Base-by-base conservation (phyloP, 2,888 invertebrate genomes). In the Slavum lentiscoides region DNA sequence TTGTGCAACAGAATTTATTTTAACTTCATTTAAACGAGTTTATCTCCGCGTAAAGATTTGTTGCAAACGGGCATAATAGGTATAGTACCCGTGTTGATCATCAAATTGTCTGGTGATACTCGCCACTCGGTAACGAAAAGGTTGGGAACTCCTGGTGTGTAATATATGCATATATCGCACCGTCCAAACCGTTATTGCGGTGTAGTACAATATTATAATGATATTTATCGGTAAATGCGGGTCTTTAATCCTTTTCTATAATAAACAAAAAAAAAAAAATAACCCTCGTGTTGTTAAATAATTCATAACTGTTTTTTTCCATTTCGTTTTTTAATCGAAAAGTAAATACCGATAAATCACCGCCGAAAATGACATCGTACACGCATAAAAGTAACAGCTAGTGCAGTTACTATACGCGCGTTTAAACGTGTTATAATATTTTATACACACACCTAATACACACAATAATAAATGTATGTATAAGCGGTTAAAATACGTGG, bases 201-300 rank as follows among this genome's bases (percentile, higher is more conserved):
- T 30, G 55, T 23, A 37, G 49, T 30, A 30, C 30, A 30, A 30
- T 2, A 1, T 4, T 59, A 62, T 21, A 30, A 74, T 74, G 53
- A 74, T 30, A 30, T 74, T 74, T 74, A 74, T 74, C 23, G 73
- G 62, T 62, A 74, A 74, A 74, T 74, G 73, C 73, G 73, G 73
- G 73, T n/a, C 19, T 62, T 30, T 19, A 62, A 15, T 72, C 3
- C 13, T 49, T 72, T 59, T 39, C 49, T 43, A 49, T 53, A 9
- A 49, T 37, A 0, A 6, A 5, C 17, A 30, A 23, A n/a, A n/a
- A 53, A 19, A 62, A 9, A 9, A 43, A 73, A 61, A 30, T 30
- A 30, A 30, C 4, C 30, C 30, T 23, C n/a, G n/a, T 30, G n/a
- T 30, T 30, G n/a, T 30, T 74, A 62, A 62, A 74, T 62, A 62